Conservation (phyloP, 2,888 invertebrate genomes). For the Diaprepes abbreviatus region DNA sequence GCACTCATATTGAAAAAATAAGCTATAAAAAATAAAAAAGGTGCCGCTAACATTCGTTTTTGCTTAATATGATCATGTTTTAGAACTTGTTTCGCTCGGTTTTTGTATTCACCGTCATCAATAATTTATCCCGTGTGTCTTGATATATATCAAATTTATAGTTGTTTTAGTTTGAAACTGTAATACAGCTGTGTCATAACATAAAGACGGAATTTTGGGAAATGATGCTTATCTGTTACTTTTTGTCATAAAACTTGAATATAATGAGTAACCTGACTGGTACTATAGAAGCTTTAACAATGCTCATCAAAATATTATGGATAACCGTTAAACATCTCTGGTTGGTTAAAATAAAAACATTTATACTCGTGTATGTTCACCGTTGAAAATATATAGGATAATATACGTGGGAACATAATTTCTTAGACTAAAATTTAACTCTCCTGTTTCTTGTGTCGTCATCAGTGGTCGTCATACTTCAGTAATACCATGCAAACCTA, state of each 20-base stretch:
- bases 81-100: conserved; percentile 55
- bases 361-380: no score
- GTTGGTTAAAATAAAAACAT: not conserved
- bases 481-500: no score
- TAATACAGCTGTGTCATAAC: conserved; percentile 41
- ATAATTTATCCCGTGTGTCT: conserved; percentile 66
- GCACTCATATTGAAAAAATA: conserved; percentile 15
- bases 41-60: conserved; percentile 65
- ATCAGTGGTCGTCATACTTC: no score
- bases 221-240: conserved; percentile 39
- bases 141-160: conserved; percentile 66
- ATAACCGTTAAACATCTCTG: conserved; percentile 13
- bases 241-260: conserved; percentile 54
- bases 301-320: conserved; percentile 51
- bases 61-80: conserved; percentile 61
- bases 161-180: conserved; percentile 42
- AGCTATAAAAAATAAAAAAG: conserved; percentile 58
- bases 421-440: no score
- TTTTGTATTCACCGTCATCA: conserved; percentile 58
- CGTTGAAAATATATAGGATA: no score
- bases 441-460: no score
- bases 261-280: conserved; percentile 56
- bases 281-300: conserved; percentile 54
- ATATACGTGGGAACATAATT: not conserved
- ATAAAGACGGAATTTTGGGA: conserved; percentile 43